These are phyloP conservation scores for Vulpes ferrilata DNA, from an alignment of 2,113 vertebrate genomes.

Conservation along the genomic window DNA sequence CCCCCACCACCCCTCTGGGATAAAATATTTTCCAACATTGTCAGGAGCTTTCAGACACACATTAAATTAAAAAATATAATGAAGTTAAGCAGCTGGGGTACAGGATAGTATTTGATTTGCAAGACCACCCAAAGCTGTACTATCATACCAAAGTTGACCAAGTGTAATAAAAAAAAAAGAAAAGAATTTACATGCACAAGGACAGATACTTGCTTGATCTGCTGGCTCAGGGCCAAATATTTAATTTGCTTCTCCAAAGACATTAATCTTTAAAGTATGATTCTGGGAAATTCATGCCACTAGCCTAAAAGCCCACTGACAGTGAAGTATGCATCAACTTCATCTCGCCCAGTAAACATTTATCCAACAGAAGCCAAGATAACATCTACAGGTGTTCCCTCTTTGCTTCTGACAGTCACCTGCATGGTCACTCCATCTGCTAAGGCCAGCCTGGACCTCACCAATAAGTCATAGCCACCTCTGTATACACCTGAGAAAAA, in stretches of 20 bases:
- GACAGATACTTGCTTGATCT: conserved; percentile 72
- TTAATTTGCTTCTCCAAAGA: conserved; percentile 70
- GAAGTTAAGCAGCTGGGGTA: conserved; percentile 67
- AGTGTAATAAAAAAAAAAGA: conserved; percentile 50
- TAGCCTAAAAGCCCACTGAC: conserved; percentile 49
- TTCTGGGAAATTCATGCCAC: conserved; percentile 57
- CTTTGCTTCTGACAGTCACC: conserved; percentile 95
- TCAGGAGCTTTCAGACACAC: conserved; percentile 66
- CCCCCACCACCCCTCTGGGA: conserved; percentile 59
- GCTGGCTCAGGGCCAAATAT: conserved; percentile 77
- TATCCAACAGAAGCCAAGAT: conserved; percentile 97
- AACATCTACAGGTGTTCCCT: conserved; percentile 93
- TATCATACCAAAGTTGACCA: conserved; percentile 76
- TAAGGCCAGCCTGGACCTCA: conserved; percentile 94
- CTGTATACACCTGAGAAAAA: conserved; percentile 93
- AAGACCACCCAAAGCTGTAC: conserved; percentile 72
- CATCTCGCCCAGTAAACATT: neutral
- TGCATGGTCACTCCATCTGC: conserved; percentile 99
- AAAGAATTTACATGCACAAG: conserved; percentile 63
- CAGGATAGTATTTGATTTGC: conserved; percentile 71
- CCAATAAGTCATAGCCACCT: conserved; percentile 92
- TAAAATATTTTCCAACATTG: conserved; percentile 45
- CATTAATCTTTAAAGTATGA: conserved; percentile 29
- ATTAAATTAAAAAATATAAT: conserved; percentile 72
- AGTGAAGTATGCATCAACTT: neutral